Base-by-base conservation (phyloP, 2,113 vertebrate species). In the Todiramphus chloris region DNA sequence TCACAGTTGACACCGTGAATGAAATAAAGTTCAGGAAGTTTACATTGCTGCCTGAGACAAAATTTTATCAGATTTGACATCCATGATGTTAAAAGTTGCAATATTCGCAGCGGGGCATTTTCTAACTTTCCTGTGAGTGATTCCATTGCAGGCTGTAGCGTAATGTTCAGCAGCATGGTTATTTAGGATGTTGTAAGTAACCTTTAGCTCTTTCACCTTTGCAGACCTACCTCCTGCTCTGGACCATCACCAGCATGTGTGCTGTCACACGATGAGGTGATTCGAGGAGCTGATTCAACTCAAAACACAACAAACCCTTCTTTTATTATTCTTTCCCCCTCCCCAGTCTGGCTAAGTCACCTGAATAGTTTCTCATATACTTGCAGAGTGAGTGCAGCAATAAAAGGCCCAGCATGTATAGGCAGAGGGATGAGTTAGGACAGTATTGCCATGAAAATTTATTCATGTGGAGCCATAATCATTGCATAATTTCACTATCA, bases 1-100 rank as follows among this genome's bases (percentile, higher is more conserved):
- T 12, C 0, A 2, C 5, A 86, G 48, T 27, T 94, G 94, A 90
- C 73, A 68, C 2, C 17, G 16, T 24, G 50, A 83, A 78, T 60
- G 85, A 90, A 94, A 72, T 72, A 77, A 84, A 68, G 41, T 63
- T 90, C 73, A 81, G 66, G 83, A 96, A 86, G 79, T 83, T 83
- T 88, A 73, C 23, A 51, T 24, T 67, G 74, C 80, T 90, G 79
- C 64, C 75, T 75, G 83, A 94, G 81, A 81, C 30, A 51, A 91
- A 87, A 53, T 87, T 72, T 84, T 60, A 59, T 89, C 67, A 83
- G 51, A 58, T 18, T 31, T 82, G 66, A 82, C 77, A 84, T 33
- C 64, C 64, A 18, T 2, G 30, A 19, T 68, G 56, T 81, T 68
- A 15, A 24, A 90, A 87, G 48, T 44, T 53, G 39, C 11, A 9